Evolutionary conservation across 1,140 invertebrate species (phyloP).

Genomic region (Lamellibrachia luymesi): DNA sequence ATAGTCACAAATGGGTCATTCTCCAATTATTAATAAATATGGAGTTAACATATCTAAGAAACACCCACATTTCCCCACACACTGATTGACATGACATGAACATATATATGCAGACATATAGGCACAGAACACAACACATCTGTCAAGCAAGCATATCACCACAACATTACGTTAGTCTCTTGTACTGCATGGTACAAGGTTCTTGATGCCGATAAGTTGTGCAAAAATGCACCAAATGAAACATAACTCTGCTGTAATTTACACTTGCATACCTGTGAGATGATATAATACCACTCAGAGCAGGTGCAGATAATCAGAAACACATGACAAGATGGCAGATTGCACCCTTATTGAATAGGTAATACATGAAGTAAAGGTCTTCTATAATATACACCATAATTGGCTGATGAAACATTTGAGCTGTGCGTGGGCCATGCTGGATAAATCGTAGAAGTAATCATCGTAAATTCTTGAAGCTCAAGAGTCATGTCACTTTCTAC

Average conservation of each 20-base stretch:
- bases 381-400: neutral
- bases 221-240: neutral
- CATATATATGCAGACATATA: neutral
- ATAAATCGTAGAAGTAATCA: neutral
- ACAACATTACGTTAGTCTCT: neutral
- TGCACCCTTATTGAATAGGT: neutral
- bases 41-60: too few species aligned
- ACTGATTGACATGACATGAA: neutral
- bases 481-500: neutral
- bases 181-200: neutral
- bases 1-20: too few species aligned
- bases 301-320: neutral
- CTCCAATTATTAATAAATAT: too few species aligned
- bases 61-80: neutral
- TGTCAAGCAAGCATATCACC: neutral
- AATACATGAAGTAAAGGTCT: neutral
- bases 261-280: neutral
- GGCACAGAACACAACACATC: neutral
- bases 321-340: neutral
- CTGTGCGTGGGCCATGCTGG: neutral
- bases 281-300: neutral
- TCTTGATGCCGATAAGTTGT: neutral
- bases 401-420: neutral
- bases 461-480: neutral
- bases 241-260: neutral